Conservation (phyloP, 2,113 vertebrate species). For the Rattus rattus region DNA sequence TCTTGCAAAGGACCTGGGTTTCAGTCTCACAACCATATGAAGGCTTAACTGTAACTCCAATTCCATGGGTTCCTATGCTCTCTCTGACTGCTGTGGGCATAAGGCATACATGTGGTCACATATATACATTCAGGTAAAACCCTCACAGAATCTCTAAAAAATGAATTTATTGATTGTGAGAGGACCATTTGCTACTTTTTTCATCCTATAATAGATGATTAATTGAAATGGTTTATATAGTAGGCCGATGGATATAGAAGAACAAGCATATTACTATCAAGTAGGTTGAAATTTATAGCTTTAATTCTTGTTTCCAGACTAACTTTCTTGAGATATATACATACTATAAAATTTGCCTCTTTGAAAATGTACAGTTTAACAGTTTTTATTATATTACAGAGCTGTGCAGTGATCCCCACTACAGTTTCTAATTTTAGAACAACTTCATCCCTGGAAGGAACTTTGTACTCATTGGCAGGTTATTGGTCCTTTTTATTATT, state of each 20-base stretch:
- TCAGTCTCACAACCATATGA: not conserved
- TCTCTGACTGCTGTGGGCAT: not conserved
- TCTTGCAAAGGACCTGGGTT: not conserved
- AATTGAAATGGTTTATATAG: not conserved
- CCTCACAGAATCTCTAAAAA: not conserved
- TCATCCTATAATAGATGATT: not conserved
- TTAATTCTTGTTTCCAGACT: constrained; percentile 45
- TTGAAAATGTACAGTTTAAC: not conserved
- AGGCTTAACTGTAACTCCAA: not conserved
- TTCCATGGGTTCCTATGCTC: not conserved
- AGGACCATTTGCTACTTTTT: not conserved
- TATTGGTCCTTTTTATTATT: not conserved
- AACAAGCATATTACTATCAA: not conserved
- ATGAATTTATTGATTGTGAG: not conserved
- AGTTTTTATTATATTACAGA: not conserved
- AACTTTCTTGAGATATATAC: not conserved
- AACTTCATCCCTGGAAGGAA: not conserved
- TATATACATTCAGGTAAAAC: not conserved
- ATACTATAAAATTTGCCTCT: not conserved
- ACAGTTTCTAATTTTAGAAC: not conserved
- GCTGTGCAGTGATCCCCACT: not conserved
- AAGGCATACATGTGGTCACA: not conserved
- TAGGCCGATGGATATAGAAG: not conserved
- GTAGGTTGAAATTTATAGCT: constrained; percentile 27
- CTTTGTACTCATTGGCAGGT: not conserved